Base-by-base conservation (phyloP, 1,140 invertebrate species). In the Euwallacea fornicatus region DNA sequence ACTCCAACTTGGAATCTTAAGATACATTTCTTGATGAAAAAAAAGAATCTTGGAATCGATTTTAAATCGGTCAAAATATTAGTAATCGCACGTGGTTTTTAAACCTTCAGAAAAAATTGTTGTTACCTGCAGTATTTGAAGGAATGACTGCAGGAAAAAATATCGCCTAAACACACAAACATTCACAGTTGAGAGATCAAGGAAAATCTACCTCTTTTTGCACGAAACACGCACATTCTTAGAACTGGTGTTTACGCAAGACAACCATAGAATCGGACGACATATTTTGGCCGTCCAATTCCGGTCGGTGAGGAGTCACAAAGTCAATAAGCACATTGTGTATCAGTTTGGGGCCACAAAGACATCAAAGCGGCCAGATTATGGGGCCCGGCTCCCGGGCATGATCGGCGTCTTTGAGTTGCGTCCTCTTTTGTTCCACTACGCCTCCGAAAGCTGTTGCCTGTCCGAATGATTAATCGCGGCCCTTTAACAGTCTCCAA, bases 271-370 rank as follows among this genome's bases (percentile, higher is more conserved):
- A 21, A 61, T 11, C n/a, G 42, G 50, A 58, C 41, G 46, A 53
- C 44, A 68, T 62, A 69, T 69, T 69, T 69, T 62, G 67, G 59
- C 44, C 62, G 55, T 21, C 44, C 43, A 50, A 68, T 69, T 69
- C 69, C 61, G 69, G 61, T 71, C 69, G 61, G 33, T 21, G 44
- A 46, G 42, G 42, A 59, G 69, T 64, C 60, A 65, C 69, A 71
- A 71, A 71, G 69, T 71, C 69, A 65, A 71, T 59, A 58, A 69
- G 67, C 13, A 11, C 15, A 70, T 70, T 70, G 68, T 70, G 47
- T 33, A 42, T 58, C 54, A 53, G 58, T 60, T 68, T 46, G 11
- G 9, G 61, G 47, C 7, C 43, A 70, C 47, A 70, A 70, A 63
- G 61, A 70, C 59, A 55, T 70, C 60, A 70, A 70, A 70, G 68